Base-by-base conservation (phyloP, 2,888 invertebrate species). In the Orthosia cruda region DNA sequence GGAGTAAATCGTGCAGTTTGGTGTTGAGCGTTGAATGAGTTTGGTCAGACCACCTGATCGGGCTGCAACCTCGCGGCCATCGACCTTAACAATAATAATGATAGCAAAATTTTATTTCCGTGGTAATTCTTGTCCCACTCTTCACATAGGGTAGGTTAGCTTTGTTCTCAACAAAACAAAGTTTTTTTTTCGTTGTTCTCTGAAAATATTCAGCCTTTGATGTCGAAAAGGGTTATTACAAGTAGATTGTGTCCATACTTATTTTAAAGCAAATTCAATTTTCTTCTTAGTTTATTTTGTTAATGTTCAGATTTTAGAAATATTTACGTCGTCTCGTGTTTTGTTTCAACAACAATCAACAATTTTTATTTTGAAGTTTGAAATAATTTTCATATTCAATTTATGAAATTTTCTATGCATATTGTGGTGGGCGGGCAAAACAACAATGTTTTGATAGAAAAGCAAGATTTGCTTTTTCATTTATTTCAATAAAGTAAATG, bases 321-420 rank as follows among this genome's bases (percentile, higher is more conserved):
- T 15, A 50, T 23, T 16, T 15, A 49, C 13, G 50, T 1, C 0
- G 13, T 55, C 16, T 65, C 16, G 16, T 61, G 4, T 61, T 61
- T 70, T 18, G 9, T 67, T 77, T 68, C 4, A n/a, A 45, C 4
- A 61, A 16, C 26, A 61, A 77, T 20, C 12, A 50, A 45, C 20
- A 49, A n/a, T 55, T 58, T 26, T 3, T n/a, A n/a, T 20, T 71
- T 54, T 26, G 16, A 52, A 45, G 16, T 16, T 47, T 55, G 1
- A 40, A 76, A 40, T 47, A 0, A 18, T 63, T 81, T 75, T 54
- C 9, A 40, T 52, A 52, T 61, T 71, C 3, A 64, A 55, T 55
- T 65, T 18, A 26, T 15, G 11, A 65, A 65, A 18, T 23, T 66
- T 18, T 40, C n/a, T 0, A 32, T 58, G 20, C 40, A 50, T 64